Evolutionary conservation across 2,113 vertebrate species (phyloP).

Genomic region (Turnix velox): DNA sequence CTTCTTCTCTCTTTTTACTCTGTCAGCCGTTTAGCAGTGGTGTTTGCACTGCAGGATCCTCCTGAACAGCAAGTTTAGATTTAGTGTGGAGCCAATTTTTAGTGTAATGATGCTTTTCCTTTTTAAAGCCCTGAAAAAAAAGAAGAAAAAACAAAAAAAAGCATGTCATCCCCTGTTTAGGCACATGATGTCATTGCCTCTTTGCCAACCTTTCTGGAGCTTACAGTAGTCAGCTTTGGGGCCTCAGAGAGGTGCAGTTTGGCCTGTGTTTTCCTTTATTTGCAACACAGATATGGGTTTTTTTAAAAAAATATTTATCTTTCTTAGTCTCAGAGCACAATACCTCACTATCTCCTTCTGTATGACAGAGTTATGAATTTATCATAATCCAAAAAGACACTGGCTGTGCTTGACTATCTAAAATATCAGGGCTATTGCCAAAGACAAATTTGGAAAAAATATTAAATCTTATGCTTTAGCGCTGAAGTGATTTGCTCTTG

Average conservation of each 20-base stretch:
- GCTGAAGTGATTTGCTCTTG: neutral
- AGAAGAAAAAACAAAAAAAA: too few species aligned
- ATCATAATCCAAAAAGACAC: neutral
- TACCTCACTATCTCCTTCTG: neutral
- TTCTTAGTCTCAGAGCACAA: neutral
- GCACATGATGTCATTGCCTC: neutral
- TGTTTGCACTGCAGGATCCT: neutral
- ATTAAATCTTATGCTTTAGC: constrained; percentile 17
- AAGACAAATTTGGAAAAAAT: neutral
- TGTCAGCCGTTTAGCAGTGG: neutral
- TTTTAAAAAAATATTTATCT: neutral
- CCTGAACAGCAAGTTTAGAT: neutral
- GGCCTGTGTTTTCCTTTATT: neutral
- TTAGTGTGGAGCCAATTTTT: neutral
- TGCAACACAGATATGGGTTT: neutral
- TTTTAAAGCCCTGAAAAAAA: constrained; percentile 1
- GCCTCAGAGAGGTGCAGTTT: neutral
- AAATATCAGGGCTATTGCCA: neutral
- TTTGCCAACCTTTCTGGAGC: neutral
- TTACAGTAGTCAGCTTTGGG: neutral
- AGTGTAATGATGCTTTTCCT: neutral
- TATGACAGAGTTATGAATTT: neutral
- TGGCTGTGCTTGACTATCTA: neutral
- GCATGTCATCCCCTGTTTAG: neutral
- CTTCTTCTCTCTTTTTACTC: neutral